Base-by-base conservation (phyloP, 2,888 invertebrate species). In the Melieria omissa region DNA sequence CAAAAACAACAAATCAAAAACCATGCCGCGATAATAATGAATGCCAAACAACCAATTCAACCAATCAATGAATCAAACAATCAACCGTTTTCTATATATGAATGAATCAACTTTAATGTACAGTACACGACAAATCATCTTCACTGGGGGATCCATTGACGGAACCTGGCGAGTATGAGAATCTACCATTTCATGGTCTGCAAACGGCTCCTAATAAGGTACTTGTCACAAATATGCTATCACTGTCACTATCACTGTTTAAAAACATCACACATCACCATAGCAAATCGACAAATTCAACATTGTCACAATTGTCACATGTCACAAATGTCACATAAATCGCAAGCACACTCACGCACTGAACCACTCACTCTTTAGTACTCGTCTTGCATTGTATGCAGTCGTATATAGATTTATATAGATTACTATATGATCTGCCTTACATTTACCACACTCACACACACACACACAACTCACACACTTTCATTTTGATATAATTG, bases 161-260 rank as follows among this genome's bases (percentile, higher is more conserved):
- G 88, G 95, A 95, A 87, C 92, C 93, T 87, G 93, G 94, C 80
- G 95, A 94, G 87, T 97, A 96, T 90, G 96, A 97, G 89, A 97
- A 97, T 89, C 91, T 96, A 84, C 96, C 96, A 85, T 97, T 96
- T 91, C 96, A 96, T 88, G 96, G 96, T 82, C 92, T 96, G 85
- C 96, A 96, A 89, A 94, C 95, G 88, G 95, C 96, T 85, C 96
- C 95, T 83, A 85, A 95, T 88, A 96, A 96, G 94, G 96, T 96
- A 92, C 77, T 83, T 84, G 76, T 16, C 47, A 52, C n/a, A 44
- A n/a, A 62, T n/a, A 61, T 45, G 9, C 9, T 54, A 52, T 42
- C 41, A 49, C 6, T 64, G 12, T 29, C 29, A 8, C 52, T 44
- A 16, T 52, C 52, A 42, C 42, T 14, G 8, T 65, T 10, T 54